phyloP scores from a whole-genome alignment of 2,888 invertebrate genomes.

The Xestia ashworthii region DNA sequence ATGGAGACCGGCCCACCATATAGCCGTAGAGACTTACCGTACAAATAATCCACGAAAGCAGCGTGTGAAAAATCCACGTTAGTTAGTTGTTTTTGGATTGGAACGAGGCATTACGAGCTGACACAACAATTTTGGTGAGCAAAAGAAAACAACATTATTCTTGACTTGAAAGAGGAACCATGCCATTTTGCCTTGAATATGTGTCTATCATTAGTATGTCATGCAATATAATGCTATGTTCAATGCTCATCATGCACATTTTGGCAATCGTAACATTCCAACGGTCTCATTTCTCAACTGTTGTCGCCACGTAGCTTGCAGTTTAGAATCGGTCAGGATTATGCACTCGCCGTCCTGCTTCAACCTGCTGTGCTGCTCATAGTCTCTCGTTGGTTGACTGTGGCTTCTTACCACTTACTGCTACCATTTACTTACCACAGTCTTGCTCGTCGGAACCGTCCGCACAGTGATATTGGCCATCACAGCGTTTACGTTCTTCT shows the following conservation, averaged over 20 bases:
- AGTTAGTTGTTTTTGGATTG: slow-evolving; percentile 6
- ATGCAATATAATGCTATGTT: slow-evolving; percentile 6
- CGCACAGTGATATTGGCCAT: slow-evolving; percentile 87
- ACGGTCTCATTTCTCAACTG: not conserved
- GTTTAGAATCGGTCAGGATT: not conserved
- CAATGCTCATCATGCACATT: slow-evolving; percentile 9
- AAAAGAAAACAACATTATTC: not conserved
- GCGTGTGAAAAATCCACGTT: slow-evolving; percentile 74
- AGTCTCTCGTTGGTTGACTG: slow-evolving; percentile 10
- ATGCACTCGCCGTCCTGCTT: not conserved
- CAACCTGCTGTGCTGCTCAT: slow-evolving; percentile 5
- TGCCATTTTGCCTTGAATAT: not conserved
- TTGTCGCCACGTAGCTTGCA: not conserved
- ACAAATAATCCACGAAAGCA: slow-evolving; percentile 72
- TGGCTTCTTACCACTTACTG: not conserved
- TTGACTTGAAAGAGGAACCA: not conserved
- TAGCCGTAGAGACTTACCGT: slow-evolving; percentile 82
- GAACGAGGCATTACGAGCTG: slow-evolving; percentile 14
- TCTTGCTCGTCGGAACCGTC: slow-evolving; percentile 92
- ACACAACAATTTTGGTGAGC: not conserved
- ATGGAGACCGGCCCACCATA: slow-evolving; percentile 81
- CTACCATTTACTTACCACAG: slow-evolving; percentile 84
- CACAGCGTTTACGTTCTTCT: slow-evolving; percentile 89
- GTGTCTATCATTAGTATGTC: not conserved
- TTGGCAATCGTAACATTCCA: not conserved